phyloP scores from a whole-genome alignment of 2,113 vertebrate species.

The Sturnira hondurensis region DNA sequence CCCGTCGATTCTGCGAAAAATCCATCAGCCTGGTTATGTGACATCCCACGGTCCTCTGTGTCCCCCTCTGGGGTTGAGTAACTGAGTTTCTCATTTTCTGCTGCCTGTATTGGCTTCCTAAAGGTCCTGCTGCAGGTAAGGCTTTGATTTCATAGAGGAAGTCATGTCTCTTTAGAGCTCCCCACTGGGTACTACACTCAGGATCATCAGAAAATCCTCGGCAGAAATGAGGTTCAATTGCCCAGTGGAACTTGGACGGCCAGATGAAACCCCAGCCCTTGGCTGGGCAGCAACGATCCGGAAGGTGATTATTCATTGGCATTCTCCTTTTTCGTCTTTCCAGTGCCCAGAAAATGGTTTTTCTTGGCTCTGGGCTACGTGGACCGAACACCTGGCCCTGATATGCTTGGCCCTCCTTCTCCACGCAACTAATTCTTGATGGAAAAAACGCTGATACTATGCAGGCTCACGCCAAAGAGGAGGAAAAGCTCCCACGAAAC shows the following conservation, averaged over 20 bases:
- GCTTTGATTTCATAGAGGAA: constrained; percentile 25
- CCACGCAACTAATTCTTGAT: neutral
- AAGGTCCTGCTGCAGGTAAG: neutral
- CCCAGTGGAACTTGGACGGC: constrained; percentile 13
- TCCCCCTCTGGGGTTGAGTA: neutral
- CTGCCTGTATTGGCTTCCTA: neutral
- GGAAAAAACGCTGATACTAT: constrained; percentile 40
- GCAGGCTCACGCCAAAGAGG: constrained; percentile 1
- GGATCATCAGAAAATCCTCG: neutral
- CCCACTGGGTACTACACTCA: neutral
- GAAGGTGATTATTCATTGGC: constrained; percentile 69
- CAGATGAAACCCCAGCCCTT: neutral
- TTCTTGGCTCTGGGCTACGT: constrained; percentile 50
- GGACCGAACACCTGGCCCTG: constrained; percentile 25
- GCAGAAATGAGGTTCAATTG: constrained; percentile 42
- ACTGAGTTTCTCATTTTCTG: neutral
- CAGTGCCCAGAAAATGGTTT: constrained; percentile 37
- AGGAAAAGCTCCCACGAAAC: neutral
- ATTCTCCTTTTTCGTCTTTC: constrained; percentile 44
- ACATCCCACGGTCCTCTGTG: neutral
- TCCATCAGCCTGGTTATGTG: neutral
- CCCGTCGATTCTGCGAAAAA: constrained; percentile 8
- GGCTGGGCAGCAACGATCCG: constrained; percentile 64
- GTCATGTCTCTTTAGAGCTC: constrained; percentile 25
- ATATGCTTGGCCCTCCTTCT: constrained; percentile 55